Percentiles rank a stretch among this genome's conserved stretches.
phyloP scores from a whole-genome alignment of 2,888 invertebrate genomes.

The Linnaemya vulpina region DNA sequence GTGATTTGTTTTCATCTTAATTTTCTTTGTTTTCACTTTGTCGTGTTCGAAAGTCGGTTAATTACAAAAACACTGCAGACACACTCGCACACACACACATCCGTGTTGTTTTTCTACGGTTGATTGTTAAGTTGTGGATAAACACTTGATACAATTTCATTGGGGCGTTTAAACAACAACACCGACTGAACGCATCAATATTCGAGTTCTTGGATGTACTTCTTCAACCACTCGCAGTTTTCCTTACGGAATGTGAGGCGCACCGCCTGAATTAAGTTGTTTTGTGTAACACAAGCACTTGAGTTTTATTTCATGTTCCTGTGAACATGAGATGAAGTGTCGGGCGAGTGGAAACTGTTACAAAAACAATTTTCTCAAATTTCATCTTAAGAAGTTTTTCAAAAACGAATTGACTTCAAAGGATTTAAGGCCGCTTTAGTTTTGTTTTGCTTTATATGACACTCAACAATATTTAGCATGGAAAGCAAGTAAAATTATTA shows the following conservation, averaged over 20 bases:
- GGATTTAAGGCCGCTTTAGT: conserved; percentile 55
- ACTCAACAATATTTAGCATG: conserved; percentile 4
- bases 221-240: conserved; percentile 3
- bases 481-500: background rate
- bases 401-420: conserved; percentile 72
- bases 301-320: conserved; percentile 2
- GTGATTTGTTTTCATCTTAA: conserved; percentile 62
- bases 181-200: conserved; percentile 29
- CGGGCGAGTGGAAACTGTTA: conserved; percentile 32
- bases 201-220: conserved; percentile 4
- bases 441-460: background rate
- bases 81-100: background rate
- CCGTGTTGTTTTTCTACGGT: conserved; percentile 39
- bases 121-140: conserved; percentile 40
- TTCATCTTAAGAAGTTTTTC: conserved; percentile 63
- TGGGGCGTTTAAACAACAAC: conserved; percentile 56
- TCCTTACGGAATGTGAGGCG: background rate
- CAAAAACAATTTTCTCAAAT: conserved; percentile 74
- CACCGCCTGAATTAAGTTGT: conserved; percentile 35
- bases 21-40: conserved; percentile 67
- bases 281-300: conserved; percentile 36
- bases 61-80: conserved; percentile 43
- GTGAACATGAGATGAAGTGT: background rate
- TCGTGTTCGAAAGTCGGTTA: conserved; percentile 78
- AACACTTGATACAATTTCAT: conserved; percentile 64